Base-by-base conservation (phyloP, 2,797 vertebrate genomes). In the Manis pentadactyla region DNA sequence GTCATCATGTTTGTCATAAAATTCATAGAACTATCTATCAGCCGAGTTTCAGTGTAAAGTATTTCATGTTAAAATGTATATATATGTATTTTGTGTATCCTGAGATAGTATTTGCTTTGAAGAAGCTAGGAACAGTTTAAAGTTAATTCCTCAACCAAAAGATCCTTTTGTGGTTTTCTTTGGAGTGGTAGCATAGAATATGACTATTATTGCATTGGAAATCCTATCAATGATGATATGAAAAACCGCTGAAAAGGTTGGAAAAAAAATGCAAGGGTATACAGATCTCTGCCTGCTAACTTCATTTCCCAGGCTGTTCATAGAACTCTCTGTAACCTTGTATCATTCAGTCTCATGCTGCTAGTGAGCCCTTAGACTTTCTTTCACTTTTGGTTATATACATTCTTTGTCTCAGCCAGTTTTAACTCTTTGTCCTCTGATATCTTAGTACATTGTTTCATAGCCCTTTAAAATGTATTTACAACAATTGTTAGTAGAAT, bases 1-100 rank as follows among this genome's bases (percentile, higher is more conserved):
- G 7, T 59, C 42, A 69, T 71, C 87, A 90, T 81, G 14, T 59
- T 84, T 90, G 19, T 68, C 81, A 84, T 63, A 83, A 92, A 79
- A 79, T 75, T 61, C 14, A 74, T 42, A 55, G 0, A 15, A 18
- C 29, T 82, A 23, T 77, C 21, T 77, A 64, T 29, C 42, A 64
- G 29, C 34, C 42, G 61, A 23, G 5, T 1, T 79, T 7, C 23
- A 79, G n/a, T 90, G 66, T 75, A 88, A 93, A 96, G n/a, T 21
- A 69, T 83, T 75, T 91, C 17, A 39, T 39, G 4, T 77, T 68
- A 51, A 34, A 78, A 64, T 63, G 10, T 46, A 46, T 46, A 12
- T 46, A 46, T 46, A 46, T 46, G 46, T 46, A 46, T 46, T 46
- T 46, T 46, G 46, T 46, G 19, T 14, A 18, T 86, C 23, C 9